phyloP scores from a whole-genome alignment of 1,140 invertebrate genomes.

The Whitmania pigra region DNA sequence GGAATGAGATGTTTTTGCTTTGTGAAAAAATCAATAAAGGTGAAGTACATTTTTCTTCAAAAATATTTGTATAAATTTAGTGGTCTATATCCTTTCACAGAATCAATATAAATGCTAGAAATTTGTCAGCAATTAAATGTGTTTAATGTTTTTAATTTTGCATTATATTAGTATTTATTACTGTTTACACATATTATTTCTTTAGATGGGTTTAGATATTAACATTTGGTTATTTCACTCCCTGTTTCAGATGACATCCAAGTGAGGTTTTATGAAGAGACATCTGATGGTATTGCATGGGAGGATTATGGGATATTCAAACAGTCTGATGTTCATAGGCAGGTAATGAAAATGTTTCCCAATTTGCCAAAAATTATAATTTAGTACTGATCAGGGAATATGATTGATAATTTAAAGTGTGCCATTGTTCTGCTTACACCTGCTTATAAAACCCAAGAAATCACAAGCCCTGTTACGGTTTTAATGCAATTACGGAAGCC shows the following conservation, averaged over 20 bases:
- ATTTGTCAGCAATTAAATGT: no score
- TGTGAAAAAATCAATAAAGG: conserved; percentile 72
- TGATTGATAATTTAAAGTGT: conserved; percentile 30
- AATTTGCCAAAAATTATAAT: not conserved
- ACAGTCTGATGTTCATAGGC: conserved; percentile 78
- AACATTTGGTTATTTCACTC: no score
- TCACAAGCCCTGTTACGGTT: conserved; percentile 61
- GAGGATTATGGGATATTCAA: conserved; percentile 74
- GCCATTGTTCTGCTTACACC: conserved; percentile 41
- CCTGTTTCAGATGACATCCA: conserved; percentile 65
- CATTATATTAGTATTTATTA: no score
- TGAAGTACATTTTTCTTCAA: conserved; percentile 31
- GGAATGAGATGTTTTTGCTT: conserved; percentile 74
- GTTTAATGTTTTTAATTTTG: no score
- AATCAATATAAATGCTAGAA: no score
- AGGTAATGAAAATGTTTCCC: conserved; percentile 46
- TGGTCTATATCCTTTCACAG: no score
- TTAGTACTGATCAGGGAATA: not conserved
- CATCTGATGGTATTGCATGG: conserved; percentile 57
- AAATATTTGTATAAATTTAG: no score
- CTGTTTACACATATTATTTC: no score
- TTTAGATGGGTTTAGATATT: no score
- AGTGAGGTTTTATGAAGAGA: conserved; percentile 74
- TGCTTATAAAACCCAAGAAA: conserved; percentile 38
- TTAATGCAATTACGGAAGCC: conserved; percentile 68